A percentile compares a stretch with the other conserved stretches of the same genome.
Conservation (phyloP, 35 echinoderm and acorn worm genomes). For the Strongylocentrotus purpuratus region DNA sequence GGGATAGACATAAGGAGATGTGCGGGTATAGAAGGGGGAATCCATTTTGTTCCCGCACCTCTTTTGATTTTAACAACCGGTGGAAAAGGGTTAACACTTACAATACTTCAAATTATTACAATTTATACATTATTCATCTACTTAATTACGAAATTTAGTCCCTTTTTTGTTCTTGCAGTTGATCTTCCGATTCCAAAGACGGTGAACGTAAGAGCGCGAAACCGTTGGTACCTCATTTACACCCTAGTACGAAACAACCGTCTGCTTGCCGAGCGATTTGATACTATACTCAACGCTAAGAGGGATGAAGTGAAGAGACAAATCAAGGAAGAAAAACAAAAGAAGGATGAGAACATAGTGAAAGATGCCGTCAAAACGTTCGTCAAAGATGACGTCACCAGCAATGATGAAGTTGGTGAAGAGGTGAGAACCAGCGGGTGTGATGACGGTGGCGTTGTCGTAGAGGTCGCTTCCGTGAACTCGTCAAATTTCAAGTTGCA, state of each 20-base stretch:
- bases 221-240: constrained; percentile 64
- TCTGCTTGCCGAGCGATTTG: constrained; percentile 41
- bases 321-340: background rate
- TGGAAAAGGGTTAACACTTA: background rate
- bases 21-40: no score
- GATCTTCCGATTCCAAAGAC: background rate
- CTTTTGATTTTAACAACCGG: background rate
- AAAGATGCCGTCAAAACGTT: background rate
- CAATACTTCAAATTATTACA: background rate
- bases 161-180: background rate
- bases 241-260: constrained; percentile 56
- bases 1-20: no score
- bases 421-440: background rate
- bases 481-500: background rate
- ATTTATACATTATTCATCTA: background rate
- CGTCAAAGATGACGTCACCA: background rate
- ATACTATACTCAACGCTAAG: constrained; percentile 12
- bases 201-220: constrained; percentile 36
- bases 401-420: background rate
- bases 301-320: background rate
- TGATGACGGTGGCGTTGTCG: background rate
- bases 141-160: no score
- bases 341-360: background rate
- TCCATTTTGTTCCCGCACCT: background rate
- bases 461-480: background rate